Evolutionary conservation across 2,797 vertebrate genomes (phyloP), one percentile per base, ranked within the genome.

Genomic region (Siniperca undulata): DNA sequence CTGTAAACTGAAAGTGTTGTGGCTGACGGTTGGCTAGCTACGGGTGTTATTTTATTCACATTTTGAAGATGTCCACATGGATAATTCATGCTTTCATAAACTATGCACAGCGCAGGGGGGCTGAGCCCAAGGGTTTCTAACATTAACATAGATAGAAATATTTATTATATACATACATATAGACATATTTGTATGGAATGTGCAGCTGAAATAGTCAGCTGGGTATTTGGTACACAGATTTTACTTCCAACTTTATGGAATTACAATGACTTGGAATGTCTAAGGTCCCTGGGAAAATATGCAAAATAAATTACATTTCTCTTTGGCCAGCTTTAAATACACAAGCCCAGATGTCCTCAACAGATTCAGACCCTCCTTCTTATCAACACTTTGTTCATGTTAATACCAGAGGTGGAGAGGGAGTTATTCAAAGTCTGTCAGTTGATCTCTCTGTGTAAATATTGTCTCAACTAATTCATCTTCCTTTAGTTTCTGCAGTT

Each of bases 31-130:
- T 87, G 81, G 79, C 70, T 55, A 7, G 53, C 61, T 46, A 36
- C 14, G 40, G 60, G 81, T 85, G 86, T 76, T 86, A 77, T 89
- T 91, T 89, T 82, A 85, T 87, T 87, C 81, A 71, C 50, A 81
- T 91, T 87, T 90, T 83, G 79, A 88, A 89, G 88, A 81, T 70
- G 75, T 88, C 56, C 2, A 81, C 84, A 80, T 91, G 74, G 74
- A 93, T 95, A 93, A 93, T 94, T 91, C 73, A 93, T 89, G 88
- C 89, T 84, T 83, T 93, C 77, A 88, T 92, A 80, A 91, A 80
- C 67, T 42, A 69, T 87, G 73, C 77, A 82, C 62, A 80, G 65
- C n/a, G 82, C 91, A 83, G 53, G 55, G 59, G 81, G 87, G 73
- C 73, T 76, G 85, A 86, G 74, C 77, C 64, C 48, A 78, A 83